phyloP scores from a whole-genome alignment of 2,797 vertebrate genomes.

The Mastacembelus armatus region DNA sequence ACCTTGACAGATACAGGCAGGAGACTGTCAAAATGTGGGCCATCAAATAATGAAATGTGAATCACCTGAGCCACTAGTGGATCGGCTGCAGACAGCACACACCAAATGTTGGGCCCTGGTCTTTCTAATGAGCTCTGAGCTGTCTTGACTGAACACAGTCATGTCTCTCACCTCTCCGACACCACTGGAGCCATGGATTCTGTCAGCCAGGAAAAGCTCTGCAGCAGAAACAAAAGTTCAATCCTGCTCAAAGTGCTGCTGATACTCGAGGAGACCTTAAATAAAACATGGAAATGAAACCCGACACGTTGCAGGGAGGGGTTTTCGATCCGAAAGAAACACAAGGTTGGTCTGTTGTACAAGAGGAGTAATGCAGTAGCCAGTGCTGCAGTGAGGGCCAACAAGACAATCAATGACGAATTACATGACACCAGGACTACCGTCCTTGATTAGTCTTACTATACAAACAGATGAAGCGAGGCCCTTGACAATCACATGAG shows the following conservation, averaged over 20 bases:
- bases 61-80: conserved; percentile 57
- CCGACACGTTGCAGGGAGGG: conserved; percentile 46
- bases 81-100: conserved; percentile 48
- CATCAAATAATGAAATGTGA: conserved; percentile 71
- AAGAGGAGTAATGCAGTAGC: conserved; percentile 50
- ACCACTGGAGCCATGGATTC: conserved; percentile 35
- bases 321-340: conserved; percentile 57
- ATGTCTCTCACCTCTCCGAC: conserved; percentile 58
- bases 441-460: conserved; percentile 75
- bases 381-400: conserved; percentile 55
- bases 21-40: conserved; percentile 67
- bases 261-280: conserved; percentile 67
- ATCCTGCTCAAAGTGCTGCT: conserved; percentile 60
- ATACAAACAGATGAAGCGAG: conserved; percentile 64
- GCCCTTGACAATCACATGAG: conserved; percentile 59
- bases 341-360: conserved; percentile 58
- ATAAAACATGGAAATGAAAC: conserved; percentile 79
- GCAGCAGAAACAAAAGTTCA: conserved; percentile 58
- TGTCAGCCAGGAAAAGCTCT: conserved; percentile 56
- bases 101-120: conserved; percentile 45
- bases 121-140: conserved; percentile 75
- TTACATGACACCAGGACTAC: conserved; percentile 74
- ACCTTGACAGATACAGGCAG: conserved; percentile 69
- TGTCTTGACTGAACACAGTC: conserved; percentile 65
- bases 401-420: conserved; percentile 74